phyloP scores from a whole-genome alignment of 1,140 invertebrate species.

The Drosophila bipectinata region DNA sequence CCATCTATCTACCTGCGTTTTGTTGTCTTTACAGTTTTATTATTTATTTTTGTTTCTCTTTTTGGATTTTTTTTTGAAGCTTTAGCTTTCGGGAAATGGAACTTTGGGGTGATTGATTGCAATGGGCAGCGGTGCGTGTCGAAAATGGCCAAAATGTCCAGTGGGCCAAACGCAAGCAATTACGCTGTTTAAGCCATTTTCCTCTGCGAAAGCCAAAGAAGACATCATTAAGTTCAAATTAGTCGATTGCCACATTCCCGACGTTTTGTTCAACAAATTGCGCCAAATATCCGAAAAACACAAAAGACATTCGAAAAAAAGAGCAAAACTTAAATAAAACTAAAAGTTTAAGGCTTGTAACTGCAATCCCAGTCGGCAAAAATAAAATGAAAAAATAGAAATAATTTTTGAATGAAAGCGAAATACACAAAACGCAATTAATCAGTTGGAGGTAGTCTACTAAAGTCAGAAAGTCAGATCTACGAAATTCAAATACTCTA shows the following conservation, averaged over 20 bases:
- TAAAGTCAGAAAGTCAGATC: slow-evolving; percentile 32
- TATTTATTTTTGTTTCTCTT: not conserved
- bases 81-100: slow-evolving; percentile 58
- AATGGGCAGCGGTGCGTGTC: slow-evolving; percentile 69
- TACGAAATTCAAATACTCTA: slow-evolving; percentile 23
- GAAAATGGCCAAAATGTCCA: slow-evolving; percentile 58
- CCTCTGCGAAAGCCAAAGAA: slow-evolving; percentile 75
- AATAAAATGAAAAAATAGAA: slow-evolving; percentile 1
- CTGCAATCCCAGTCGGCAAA: slow-evolving; percentile 32
- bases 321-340: not conserved
- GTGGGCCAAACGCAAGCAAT: slow-evolving; percentile 53
- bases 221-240: slow-evolving; percentile 77
- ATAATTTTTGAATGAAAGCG: slow-evolving; percentile 32
- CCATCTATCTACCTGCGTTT: slow-evolving; percentile 18
- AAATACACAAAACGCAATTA: slow-evolving; percentile 46
- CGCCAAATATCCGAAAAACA: slow-evolving; percentile 42
- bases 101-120: slow-evolving; percentile 65
- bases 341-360: slow-evolving; percentile 22
- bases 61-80: not conserved
- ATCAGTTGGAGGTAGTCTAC: slow-evolving; percentile 45
- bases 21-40: slow-evolving; percentile 31
- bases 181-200: slow-evolving; percentile 50
- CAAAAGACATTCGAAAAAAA: slow-evolving; percentile 15
- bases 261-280: slow-evolving; percentile 69
- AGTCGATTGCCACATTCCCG: slow-evolving; percentile 58